Evolutionary conservation across 2,888 invertebrate genomes (phyloP).

Genomic region (Opisthograptis luteolata): DNA sequence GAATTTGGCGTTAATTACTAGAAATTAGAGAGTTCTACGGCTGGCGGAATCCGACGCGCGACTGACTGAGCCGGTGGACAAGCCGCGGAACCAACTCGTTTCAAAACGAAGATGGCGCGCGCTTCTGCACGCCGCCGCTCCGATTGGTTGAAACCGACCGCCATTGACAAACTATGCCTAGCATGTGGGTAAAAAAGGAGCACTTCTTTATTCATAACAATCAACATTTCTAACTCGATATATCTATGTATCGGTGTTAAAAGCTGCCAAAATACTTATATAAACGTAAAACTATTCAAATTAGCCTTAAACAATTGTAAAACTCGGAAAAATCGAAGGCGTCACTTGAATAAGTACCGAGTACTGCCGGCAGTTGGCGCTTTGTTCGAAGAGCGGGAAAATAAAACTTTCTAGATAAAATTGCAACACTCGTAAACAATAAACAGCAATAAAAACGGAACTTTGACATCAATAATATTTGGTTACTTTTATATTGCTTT

Average conservation of each 20-base stretch:
- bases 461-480: no score
- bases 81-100: constrained; percentile 86
- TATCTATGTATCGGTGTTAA: constrained; percentile 47
- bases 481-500: no score
- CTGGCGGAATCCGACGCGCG: constrained; percentile 87
- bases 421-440: constrained; percentile 38
- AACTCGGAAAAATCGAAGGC: constrained; percentile 46
- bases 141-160: constrained; percentile 69
- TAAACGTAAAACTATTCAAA: background rate
- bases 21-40: constrained; percentile 72
- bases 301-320: constrained; percentile 26
- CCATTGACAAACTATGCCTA: constrained; percentile 70
- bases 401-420: constrained; percentile 29
- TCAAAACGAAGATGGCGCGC: constrained; percentile 94
- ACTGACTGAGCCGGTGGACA: constrained; percentile 86
- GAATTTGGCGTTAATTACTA: constrained; percentile 76
- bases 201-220: constrained; percentile 42
- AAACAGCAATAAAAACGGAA: background rate
- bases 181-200: constrained; percentile 66
- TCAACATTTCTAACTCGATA: constrained; percentile 14
- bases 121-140: constrained; percentile 66
- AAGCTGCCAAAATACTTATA: constrained; percentile 33
- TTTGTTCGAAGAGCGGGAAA: constrained; percentile 63
- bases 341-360: constrained; percentile 55
- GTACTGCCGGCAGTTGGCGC: constrained; percentile 54